These are phyloP conservation scores for Acanthochromis polyacanthus DNA, from an alignment of 2,113 vertebrate genomes.

Conservation along the genomic window DNA sequence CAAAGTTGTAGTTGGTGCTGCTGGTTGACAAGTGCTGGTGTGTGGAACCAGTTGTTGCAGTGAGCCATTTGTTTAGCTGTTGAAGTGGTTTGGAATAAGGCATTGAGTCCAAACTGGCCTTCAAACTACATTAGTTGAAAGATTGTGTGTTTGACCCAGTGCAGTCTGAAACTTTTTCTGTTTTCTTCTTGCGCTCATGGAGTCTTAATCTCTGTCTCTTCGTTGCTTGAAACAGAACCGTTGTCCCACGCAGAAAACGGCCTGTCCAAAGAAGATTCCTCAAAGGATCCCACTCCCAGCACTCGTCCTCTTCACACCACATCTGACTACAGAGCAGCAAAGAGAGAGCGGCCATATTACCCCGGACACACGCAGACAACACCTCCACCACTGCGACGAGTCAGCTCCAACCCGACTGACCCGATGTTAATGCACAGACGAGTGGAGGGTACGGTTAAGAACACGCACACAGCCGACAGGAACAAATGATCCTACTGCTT, in stretches of 20 bases:
- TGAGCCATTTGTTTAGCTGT: too few relatives aligned
- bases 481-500: not conserved
- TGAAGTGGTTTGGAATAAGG: too few relatives aligned
- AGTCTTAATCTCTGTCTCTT: not conserved
- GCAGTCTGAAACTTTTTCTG: not conserved
- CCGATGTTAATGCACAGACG: constrained; percentile 84
- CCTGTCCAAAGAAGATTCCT: constrained; percentile 62
- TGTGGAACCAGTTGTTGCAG: too few relatives aligned
- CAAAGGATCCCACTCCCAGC: constrained; percentile 49
- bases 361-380: constrained; percentile 69
- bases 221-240: constrained; percentile 67
- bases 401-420: constrained; percentile 85
- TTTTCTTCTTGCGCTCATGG: not conserved
- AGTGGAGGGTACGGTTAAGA: constrained; percentile 88
- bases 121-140: too few relatives aligned
- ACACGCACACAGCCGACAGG: not conserved
- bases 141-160: not conserved
- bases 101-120: too few relatives aligned
- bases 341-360: constrained; percentile 75
- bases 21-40: too few relatives aligned
- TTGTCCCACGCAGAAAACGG: constrained; percentile 80
- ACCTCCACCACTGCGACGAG: constrained; percentile 77
- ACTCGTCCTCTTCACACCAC: constrained; percentile 55
- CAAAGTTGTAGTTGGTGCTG: too few relatives aligned
- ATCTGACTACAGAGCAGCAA: constrained; percentile 70